Percentiles rank a stretch among this genome's conserved stretches.
phyloP scores from a whole-genome alignment of 2,797 vertebrate species.

The Cossypha heuglini region DNA sequence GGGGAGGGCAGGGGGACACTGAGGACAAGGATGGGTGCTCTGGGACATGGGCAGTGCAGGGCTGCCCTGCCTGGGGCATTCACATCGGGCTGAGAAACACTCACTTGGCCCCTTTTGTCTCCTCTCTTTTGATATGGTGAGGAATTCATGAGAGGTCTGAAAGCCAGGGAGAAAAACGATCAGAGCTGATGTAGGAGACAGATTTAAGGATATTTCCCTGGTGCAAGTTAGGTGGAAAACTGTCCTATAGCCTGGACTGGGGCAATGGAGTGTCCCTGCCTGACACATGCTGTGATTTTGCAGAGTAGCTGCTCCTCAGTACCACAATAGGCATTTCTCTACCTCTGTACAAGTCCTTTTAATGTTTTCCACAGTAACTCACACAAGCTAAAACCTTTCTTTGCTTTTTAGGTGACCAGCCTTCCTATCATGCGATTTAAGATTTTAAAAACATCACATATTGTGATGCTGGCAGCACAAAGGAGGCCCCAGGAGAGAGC shows the following conservation, averaged over 20 bases:
- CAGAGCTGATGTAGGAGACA: background rate
- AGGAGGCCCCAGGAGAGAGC: background rate
- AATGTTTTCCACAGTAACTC: background rate
- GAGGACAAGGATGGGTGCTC: background rate
- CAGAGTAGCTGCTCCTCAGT: background rate
- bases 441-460: background rate
- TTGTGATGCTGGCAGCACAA: background rate
- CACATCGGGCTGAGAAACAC: accelerated
- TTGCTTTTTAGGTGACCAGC: background rate
- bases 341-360: background rate
- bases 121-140: background rate
- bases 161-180: background rate
- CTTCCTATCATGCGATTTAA: background rate
- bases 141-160: background rate
- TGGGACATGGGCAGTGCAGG: background rate
- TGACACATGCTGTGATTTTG: background rate
- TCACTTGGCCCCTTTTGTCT: background rate
- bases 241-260: background rate
- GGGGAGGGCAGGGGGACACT: background rate
- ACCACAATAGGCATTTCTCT: background rate
- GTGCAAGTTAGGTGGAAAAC: background rate
- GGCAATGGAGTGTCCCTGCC: accelerated
- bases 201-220: background rate
- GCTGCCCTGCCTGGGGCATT: background rate
- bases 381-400: background rate